phyloP scores from a whole-genome alignment of 2,113 vertebrate species.

The Semnornis frantzii region DNA sequence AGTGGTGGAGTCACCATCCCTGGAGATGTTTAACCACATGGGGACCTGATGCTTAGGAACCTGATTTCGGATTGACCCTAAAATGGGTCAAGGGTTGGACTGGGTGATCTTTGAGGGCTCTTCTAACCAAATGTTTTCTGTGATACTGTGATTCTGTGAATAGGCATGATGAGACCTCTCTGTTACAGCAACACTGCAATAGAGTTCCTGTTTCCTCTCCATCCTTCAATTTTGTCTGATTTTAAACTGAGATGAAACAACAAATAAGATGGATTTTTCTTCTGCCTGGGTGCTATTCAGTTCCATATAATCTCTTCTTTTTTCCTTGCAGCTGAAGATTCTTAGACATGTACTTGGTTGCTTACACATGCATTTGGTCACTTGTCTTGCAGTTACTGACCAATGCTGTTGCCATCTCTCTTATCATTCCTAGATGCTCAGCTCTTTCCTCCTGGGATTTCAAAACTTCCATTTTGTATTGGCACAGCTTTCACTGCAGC shows the following conservation, averaged over 20 bases:
- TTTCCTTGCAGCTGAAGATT: background rate
- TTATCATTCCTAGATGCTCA: background rate
- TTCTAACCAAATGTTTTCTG: no score
- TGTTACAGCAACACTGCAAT: background rate
- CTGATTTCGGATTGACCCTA: no score
- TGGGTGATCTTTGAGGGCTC: no score
- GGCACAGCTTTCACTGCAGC: background rate
- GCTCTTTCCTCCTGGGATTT: background rate
- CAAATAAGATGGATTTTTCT: background rate
- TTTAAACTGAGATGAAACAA: background rate
- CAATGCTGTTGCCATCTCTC: background rate
- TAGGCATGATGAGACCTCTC: background rate
- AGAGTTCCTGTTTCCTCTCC: background rate
- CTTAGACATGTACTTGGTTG: fast-evolving
- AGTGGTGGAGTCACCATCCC: no score
- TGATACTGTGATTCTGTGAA: no score
- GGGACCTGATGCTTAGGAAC: no score
- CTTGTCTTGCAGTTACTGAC: background rate
- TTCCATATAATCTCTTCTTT: background rate
- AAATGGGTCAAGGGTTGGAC: no score
- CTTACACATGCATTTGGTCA: background rate
- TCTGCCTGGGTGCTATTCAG: background rate
- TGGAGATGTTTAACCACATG: no score
- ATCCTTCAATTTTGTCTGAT: background rate
- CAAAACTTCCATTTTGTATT: background rate